Conservation (phyloP, 2,113 vertebrate genomes). For the Petroica traversi region DNA sequence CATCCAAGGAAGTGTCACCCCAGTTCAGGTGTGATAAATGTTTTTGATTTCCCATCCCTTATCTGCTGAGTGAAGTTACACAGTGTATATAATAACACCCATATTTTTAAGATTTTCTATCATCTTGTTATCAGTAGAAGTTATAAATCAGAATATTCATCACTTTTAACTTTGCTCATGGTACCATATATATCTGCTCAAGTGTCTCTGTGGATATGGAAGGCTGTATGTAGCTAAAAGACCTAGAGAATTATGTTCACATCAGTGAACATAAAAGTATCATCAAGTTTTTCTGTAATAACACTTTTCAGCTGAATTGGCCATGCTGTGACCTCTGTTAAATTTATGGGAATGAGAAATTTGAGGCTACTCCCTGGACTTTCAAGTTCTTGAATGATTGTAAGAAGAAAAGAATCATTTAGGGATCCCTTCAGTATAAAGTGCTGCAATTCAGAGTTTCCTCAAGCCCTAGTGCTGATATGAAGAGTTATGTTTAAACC, state of each 20-base stretch:
- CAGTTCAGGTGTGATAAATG: slow-evolving; percentile 27
- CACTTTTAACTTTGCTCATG: slow-evolving; percentile 63
- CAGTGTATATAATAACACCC: slow-evolving; percentile 37
- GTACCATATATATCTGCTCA: slow-evolving; percentile 56
- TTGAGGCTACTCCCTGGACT: slow-evolving; percentile 60
- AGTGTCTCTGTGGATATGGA: slow-evolving; percentile 59
- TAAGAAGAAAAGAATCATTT: slow-evolving; percentile 67
- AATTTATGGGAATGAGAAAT: slow-evolving; percentile 70
- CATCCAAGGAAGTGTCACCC: neutral
- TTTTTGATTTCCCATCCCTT: neutral
- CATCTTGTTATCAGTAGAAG: slow-evolving; percentile 55
- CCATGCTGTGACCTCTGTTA: slow-evolving; percentile 69
- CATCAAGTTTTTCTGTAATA: slow-evolving; percentile 65
- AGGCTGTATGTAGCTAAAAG: slow-evolving; percentile 56
- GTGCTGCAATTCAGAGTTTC: slow-evolving; percentile 30
- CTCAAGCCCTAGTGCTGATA: neutral
- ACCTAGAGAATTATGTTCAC: slow-evolving; percentile 69
- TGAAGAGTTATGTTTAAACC: slow-evolving; percentile 27
- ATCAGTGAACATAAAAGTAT: slow-evolving; percentile 69
- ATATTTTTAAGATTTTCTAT: slow-evolving; percentile 55
- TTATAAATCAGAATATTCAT: slow-evolving; percentile 64
- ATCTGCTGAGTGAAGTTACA: slow-evolving; percentile 14
- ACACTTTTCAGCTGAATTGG: slow-evolving; percentile 70
- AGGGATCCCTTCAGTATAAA: slow-evolving; percentile 59
- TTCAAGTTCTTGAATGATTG: slow-evolving; percentile 66